Base-by-base conservation (phyloP, 2,113 vertebrate genomes). In the Xenopus borealis region DNA sequence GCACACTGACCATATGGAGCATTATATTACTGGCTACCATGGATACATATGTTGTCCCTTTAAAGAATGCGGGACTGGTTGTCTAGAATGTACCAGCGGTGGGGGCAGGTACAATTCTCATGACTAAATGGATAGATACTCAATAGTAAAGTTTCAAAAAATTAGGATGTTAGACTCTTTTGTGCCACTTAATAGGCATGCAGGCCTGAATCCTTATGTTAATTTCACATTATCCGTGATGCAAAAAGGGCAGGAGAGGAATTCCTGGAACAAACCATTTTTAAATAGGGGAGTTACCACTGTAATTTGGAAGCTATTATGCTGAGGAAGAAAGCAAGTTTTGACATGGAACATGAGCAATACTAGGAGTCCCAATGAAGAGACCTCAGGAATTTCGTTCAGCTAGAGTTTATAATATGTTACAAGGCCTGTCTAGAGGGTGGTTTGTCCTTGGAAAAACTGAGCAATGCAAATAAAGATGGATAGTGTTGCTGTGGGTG, bases 1-100 rank as follows among this genome's bases (percentile, higher is more conserved):
- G 79, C 76, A 82, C 80, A 80, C 80, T 79, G 76, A 78, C 81
- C 85, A 87, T 85, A 88, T 83, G 86, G 82, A 84, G 79, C 72
- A 69, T 69, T 80, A 80, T 81, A 85, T 86, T 80, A 78, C 79
- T 79, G 79, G 84, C 85, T 85, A 82, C 83, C 80, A 83, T 80
- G 81, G 72, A 81, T 83, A 82, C 85, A 81, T 80, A 81, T 80
- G 82, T 0, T 0, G 79, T 68, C 69, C 79, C 59, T 71, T 81
- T 76, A 71, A 70, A 78, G 66, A 75, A 74, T 71, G 68, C 75
- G 82, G 72, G 47, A 40, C 4, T 40, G 55, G 61, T 76, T 71
- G 69, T 80, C 66, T 23, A 40, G 9, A 20, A 66, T 17, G 12
- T 6, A 23, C 68, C 78, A 40, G 69, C 52, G 0, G 1, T 7